Percentiles rank a stretch among this genome's conserved stretches.
Evolutionary conservation across 2,888 invertebrate genomes (phyloP).

Genomic region (Shargacucullia verbasci): DNA sequence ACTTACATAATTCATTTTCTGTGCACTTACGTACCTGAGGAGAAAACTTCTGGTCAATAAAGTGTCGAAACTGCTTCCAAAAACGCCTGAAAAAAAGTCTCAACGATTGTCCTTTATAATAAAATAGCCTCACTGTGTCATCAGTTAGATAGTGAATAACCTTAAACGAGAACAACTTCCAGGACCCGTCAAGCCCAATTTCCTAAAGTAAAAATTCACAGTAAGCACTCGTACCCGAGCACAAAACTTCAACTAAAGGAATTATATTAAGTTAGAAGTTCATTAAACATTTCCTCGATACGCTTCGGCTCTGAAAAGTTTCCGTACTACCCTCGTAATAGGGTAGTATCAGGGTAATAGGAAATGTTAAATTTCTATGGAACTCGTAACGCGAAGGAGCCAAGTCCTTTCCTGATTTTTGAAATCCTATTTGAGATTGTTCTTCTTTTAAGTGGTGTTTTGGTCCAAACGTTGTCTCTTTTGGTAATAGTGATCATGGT

Average conservation of each 20-base stretch:
- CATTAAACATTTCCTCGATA: conserved; percentile 58
- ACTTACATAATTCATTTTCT: no score
- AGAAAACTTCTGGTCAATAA: no score
- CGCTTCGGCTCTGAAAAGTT: conserved; percentile 48
- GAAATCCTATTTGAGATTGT: not conserved
- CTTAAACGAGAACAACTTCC: conserved; percentile 19
- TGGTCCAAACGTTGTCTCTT: no score
- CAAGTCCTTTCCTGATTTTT: not conserved
- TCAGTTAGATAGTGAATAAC: not conserved
- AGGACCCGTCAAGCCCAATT: conserved; percentile 23
- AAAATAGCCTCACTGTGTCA: no score
- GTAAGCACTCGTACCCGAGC: conserved; percentile 22
- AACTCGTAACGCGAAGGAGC: conserved; percentile 3
- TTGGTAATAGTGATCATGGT: no score
- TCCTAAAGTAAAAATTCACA: conserved; percentile 41
- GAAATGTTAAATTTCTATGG: conserved; percentile 45
- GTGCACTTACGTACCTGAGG: no score
- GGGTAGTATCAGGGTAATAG: conserved; percentile 38
- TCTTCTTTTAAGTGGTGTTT: no score
- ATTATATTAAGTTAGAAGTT: conserved; percentile 54
- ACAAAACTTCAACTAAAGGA: conserved; percentile 46
- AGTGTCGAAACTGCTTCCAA: no score
- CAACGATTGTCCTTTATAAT: no score
- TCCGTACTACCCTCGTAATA: conserved; percentile 46
- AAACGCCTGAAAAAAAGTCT: no score